Evolutionary conservation across 2,113 vertebrate species (phyloP).

Genomic region (Cichladusa arquata): DNA sequence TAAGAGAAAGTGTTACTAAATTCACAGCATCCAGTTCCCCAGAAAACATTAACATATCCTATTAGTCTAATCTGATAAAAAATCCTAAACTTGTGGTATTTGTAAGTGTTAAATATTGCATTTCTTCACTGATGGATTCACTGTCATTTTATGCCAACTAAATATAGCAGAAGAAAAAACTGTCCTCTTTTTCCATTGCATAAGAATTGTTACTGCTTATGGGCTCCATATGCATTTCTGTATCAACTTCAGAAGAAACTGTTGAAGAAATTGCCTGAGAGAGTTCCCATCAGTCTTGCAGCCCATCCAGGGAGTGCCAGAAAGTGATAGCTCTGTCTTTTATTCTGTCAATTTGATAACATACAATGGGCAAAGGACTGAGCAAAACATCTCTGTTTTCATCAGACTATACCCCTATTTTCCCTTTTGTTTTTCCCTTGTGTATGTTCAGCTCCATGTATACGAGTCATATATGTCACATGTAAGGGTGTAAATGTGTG

Average conservation of each 20-base stretch:
- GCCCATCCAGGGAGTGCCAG: background rate
- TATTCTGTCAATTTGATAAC: background rate
- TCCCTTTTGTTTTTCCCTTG: background rate
- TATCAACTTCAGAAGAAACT: background rate
- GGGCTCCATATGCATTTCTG: background rate
- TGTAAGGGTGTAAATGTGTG: rapidly evolving
- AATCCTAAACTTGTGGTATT: background rate
- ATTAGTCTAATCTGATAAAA: background rate
- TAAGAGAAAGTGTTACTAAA: background rate
- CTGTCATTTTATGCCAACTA: background rate
- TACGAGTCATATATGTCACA: background rate
- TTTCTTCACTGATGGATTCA: background rate
- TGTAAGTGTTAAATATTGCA: background rate
- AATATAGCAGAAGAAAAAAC: background rate
- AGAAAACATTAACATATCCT: background rate
- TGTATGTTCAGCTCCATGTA: rapidly evolving
- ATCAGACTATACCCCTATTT: background rate
- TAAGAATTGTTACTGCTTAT: background rate
- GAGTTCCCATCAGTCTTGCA: background rate
- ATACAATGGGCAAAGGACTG: background rate
- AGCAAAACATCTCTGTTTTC: background rate
- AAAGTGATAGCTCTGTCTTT: background rate
- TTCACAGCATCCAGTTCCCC: slow-evolving; percentile 3
- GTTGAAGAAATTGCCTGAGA: background rate
- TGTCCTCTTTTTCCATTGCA: background rate